phyloP scores from a whole-genome alignment of 2,888 invertebrate genomes.

The Myopa testacea region DNA sequence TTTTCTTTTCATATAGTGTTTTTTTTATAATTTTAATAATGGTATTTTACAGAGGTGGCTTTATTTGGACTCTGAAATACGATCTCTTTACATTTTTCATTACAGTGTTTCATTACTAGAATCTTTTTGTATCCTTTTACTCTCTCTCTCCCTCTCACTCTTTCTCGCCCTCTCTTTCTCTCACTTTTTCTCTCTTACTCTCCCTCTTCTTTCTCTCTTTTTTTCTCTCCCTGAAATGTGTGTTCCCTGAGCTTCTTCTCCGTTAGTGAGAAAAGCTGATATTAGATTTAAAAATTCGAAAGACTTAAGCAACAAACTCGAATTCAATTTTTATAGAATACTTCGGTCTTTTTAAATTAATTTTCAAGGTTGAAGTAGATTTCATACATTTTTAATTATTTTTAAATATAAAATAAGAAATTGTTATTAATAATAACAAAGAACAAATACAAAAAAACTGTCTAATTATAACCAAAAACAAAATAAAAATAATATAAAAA shows the following conservation, averaged over 20 bases:
- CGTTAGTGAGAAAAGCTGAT: background rate
- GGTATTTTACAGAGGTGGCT: too few species aligned
- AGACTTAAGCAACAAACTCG: constrained; percentile 23
- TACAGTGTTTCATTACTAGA: background rate
- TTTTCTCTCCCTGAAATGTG: background rate
- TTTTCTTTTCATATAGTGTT: too few species aligned
- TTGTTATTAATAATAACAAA: too few species aligned
- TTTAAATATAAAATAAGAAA: too few species aligned
- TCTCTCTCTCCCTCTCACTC: background rate
- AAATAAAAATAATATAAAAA: too few species aligned
- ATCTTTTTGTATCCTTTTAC: background rate
- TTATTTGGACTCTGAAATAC: too few species aligned
- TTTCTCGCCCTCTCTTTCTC: background rate
- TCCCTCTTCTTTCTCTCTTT: background rate
- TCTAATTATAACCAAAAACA: too few species aligned
- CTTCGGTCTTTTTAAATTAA: constrained; percentile 4
- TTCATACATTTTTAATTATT: background rate
- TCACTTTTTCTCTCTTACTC: background rate
- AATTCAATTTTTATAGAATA: background rate
- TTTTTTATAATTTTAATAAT: too few species aligned
- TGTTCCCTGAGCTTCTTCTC: background rate
- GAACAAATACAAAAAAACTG: too few species aligned
- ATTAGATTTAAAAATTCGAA: background rate
- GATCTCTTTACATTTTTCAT: background rate
- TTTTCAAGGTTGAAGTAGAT: background rate